Conservation (phyloP, 2,113 vertebrate species). For the Nothobranchius furzeri region DNA sequence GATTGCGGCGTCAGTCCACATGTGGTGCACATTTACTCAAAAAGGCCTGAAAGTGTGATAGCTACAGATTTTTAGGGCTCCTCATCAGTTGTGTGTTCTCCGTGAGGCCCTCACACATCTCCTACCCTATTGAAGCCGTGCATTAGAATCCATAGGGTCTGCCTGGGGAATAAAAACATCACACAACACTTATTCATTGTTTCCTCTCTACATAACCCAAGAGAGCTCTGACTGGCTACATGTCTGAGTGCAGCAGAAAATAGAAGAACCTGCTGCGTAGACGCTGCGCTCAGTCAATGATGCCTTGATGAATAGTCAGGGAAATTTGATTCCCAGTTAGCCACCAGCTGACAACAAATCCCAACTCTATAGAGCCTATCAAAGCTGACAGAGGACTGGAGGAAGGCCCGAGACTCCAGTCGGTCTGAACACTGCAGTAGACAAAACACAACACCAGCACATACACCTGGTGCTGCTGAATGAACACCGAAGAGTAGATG, state of each 20-base stretch:
- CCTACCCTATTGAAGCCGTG: conserved; percentile 15
- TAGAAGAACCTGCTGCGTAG: conserved; percentile 46
- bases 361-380: conserved; percentile 30
- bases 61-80: conserved; percentile 42
- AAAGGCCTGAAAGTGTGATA: conserved; percentile 25
- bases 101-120: background rate
- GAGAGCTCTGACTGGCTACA: conserved; percentile 21
- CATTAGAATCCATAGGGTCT: conserved; percentile 23
- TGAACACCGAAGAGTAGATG: conserved; percentile 37
- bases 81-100: conserved; percentile 34
- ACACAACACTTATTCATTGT: conserved; percentile 37
- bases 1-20: conserved; percentile 29
- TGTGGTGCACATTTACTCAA: conserved; percentile 32
- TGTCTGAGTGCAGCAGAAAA: conserved; percentile 40
- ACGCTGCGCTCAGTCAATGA: conserved; percentile 29
- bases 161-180: conserved; percentile 51
- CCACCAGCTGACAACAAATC: conserved; percentile 34
- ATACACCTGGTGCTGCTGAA: conserved; percentile 34
- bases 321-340: conserved; percentile 42
- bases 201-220: conserved; percentile 10
- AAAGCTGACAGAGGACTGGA: conserved; percentile 15
- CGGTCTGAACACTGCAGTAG: conserved; percentile 13
- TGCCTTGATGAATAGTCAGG: conserved; percentile 43
- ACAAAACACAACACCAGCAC: conserved; percentile 34
- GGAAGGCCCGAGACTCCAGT: conserved; percentile 3